Percentiles rank a stretch among this genome's conserved stretches.
phyloP scores from a whole-genome alignment of 1,140 invertebrate genomes.

The Carposina sasakii region DNA sequence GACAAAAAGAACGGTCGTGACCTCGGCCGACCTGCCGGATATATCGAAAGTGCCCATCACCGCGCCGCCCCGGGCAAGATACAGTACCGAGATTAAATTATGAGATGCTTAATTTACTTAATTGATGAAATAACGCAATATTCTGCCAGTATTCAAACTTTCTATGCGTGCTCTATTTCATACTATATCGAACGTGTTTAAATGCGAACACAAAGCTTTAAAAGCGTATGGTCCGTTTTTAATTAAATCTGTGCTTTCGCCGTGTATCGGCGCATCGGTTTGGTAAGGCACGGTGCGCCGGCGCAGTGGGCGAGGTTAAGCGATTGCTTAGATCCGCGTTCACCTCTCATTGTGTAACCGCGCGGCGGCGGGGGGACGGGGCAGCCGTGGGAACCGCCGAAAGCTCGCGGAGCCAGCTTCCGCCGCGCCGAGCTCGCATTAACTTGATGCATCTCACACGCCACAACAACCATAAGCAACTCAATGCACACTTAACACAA shows the following conservation, averaged over 20 bases:
- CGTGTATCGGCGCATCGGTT: slow-evolving; percentile 25
- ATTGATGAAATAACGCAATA: no score
- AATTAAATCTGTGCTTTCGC: slow-evolving; percentile 2
- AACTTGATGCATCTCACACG: slow-evolving; percentile 59
- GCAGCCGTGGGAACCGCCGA: slow-evolving; percentile 67
- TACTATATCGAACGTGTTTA: no score
- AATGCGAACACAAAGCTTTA: no score
- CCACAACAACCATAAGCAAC: slow-evolving; percentile 37
- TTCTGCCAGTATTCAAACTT: no score
- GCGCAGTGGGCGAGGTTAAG: slow-evolving; percentile 69
- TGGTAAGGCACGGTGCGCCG: slow-evolving; percentile 37
- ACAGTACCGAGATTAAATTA: no score
- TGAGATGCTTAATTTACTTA: no score
- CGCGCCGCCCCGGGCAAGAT: slow-evolving; percentile 23
- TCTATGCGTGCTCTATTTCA: no score
- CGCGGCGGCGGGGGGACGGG: slow-evolving; percentile 3
- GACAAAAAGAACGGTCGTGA: slow-evolving; percentile 64
- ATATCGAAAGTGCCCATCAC: slow-evolving; percentile 64
- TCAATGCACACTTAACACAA: slow-evolving; percentile 34
- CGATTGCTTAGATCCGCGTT: slow-evolving; percentile 71
- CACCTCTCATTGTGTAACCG: slow-evolving; percentile 69
- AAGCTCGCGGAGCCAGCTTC: slow-evolving; percentile 66
- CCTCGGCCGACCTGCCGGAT: slow-evolving; percentile 60
- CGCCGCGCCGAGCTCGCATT: slow-evolving; percentile 59
- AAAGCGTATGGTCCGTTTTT: no score